phyloP scores from a whole-genome alignment of 2,113 vertebrate species.

The Zapus hudsonius region DNA sequence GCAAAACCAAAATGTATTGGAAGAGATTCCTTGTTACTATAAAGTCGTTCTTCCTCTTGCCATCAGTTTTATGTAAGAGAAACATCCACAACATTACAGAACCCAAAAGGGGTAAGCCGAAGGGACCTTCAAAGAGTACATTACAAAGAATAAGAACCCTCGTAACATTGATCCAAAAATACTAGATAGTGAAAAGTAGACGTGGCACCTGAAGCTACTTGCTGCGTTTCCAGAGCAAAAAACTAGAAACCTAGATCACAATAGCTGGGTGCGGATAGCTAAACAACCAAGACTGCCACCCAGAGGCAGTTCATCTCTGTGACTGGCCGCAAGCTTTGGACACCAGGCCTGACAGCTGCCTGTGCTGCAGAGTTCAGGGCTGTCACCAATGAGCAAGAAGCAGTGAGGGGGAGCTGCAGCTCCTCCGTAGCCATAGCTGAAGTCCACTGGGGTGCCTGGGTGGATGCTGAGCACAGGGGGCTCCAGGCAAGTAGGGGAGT shows the following conservation, averaged over 20 bases:
- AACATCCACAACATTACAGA: background rate
- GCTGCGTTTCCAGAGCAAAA: constrained; percentile 56
- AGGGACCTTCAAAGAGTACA: constrained; percentile 33
- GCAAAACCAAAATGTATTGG: constrained; percentile 62
- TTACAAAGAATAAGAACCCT: constrained; percentile 52
- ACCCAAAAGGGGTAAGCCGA: too few species aligned
- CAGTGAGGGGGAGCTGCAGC: too few species aligned
- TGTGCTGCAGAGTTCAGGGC: background rate
- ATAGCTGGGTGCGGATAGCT: constrained; percentile 59
- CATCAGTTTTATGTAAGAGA: background rate
- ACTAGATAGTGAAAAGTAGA: constrained; percentile 53
- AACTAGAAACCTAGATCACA: constrained; percentile 63
- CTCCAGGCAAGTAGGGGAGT: constrained; percentile 98
- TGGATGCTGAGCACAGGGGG: constrained; percentile 97
- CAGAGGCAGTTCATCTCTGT: constrained; percentile 30
- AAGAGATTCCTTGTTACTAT: constrained; percentile 49
- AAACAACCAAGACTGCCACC: constrained; percentile 67
- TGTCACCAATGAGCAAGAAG: constrained; percentile 54
- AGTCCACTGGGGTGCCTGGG: constrained; percentile 83
- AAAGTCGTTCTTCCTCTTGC: constrained; percentile 45
- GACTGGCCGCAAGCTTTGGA: background rate
- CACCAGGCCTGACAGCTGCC: background rate
- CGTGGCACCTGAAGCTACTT: constrained; percentile 57
- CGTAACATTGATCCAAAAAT: constrained; percentile 46
- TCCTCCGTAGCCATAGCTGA: constrained; percentile 66